phyloP scores from a whole-genome alignment of 2,113 vertebrate genomes.

The Eclectus roratus region DNA sequence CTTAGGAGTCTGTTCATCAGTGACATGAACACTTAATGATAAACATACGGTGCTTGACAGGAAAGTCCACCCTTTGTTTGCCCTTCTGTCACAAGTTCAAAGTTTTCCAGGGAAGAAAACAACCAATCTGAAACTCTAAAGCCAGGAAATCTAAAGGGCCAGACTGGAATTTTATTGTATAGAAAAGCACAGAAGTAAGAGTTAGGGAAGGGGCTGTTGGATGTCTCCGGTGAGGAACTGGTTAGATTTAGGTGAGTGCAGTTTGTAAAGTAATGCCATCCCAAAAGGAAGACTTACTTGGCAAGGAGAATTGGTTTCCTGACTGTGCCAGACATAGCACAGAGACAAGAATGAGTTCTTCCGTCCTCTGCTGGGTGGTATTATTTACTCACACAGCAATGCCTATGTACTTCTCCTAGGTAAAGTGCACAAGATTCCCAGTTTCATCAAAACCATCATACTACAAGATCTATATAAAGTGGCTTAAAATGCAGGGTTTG shows the following conservation, averaged over 20 bases:
- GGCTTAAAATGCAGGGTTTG: background rate
- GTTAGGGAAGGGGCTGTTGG: background rate
- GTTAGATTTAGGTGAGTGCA: background rate
- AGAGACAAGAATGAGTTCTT: background rate
- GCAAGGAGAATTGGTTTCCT: background rate
- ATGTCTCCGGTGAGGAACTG: background rate
- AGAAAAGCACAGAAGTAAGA: background rate
- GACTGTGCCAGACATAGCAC: background rate
- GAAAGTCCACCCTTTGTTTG: background rate
- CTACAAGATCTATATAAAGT: background rate
- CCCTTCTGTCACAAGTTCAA: background rate
- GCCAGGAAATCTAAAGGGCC: background rate
- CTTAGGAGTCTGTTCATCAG: background rate
- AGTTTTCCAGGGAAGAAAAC: background rate
- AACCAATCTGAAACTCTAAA: background rate
- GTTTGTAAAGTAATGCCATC: background rate
- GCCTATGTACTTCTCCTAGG: background rate
- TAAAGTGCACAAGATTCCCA: background rate
- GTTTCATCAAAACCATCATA: background rate
- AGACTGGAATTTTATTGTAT: background rate
- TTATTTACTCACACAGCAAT: background rate
- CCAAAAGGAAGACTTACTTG: background rate
- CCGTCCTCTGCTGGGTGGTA: background rate
- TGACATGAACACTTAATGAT: background rate
- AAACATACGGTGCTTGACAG: background rate